These are phyloP conservation scores for Pseudochromis fuscus DNA, from an alignment of 2,797 vertebrate genomes.

Conservation along the genomic window DNA sequence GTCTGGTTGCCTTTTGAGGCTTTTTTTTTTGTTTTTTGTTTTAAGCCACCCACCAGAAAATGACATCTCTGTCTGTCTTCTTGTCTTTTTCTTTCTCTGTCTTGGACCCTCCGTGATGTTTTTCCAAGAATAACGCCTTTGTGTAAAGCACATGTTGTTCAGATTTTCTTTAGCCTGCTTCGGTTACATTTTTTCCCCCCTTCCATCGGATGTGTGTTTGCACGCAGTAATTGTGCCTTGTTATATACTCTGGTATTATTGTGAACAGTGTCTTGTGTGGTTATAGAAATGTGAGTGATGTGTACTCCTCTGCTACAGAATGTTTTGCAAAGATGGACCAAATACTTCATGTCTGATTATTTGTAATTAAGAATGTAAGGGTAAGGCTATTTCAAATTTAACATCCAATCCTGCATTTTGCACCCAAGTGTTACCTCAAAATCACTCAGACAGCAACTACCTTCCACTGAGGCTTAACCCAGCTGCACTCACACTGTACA, in stretches of 20 bases:
- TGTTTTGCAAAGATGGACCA: conserved; percentile 14
- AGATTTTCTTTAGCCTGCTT: conserved; percentile 86
- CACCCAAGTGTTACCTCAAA: not conserved
- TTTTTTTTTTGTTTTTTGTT: no score
- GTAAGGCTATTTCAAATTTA: not conserved
- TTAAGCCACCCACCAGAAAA: conserved; percentile 78
- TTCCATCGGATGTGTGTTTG: conserved; percentile 52
- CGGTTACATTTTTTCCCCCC: conserved; percentile 77
- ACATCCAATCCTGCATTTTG: not conserved
- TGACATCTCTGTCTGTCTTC: conserved; percentile 42
- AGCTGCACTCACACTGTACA: no score
- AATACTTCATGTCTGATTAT: not conserved
- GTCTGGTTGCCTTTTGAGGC: conserved; percentile 80
- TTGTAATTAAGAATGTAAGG: not conserved
- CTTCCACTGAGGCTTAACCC: no score
- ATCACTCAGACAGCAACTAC: no score
- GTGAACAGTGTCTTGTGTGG: conserved; percentile 49
- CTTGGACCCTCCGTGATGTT: conserved; percentile 60
- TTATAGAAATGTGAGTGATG: conserved; percentile 31
- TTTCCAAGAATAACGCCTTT: conserved; percentile 80
- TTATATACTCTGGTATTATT: conserved; percentile 39
- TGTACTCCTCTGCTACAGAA: conserved; percentile 9
- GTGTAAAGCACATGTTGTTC: conserved; percentile 85
- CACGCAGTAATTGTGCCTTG: conserved; percentile 53
- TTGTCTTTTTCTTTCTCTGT: conserved; percentile 35